Evolutionary conservation across 2,888 invertebrate species (phyloP).

Genomic region (Acanthococcus lagerstroemiae): DNA sequence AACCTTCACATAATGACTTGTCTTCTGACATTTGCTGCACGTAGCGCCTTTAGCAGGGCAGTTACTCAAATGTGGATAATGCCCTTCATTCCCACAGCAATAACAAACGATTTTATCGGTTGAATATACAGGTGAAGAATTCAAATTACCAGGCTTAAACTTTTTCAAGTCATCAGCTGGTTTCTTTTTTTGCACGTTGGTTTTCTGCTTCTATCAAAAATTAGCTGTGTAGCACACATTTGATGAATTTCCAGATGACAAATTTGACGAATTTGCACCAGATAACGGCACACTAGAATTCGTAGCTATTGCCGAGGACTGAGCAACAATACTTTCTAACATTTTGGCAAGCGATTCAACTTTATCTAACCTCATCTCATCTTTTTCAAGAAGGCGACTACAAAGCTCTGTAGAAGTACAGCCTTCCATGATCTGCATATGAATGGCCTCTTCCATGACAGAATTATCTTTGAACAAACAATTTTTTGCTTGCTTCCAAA

Average conservation of each 20-base stretch:
- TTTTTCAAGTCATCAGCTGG: too few species aligned
- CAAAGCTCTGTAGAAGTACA: not conserved
- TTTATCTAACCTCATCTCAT: not conserved
- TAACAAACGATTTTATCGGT: not conserved
- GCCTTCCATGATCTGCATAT: slow-evolving; percentile 1
- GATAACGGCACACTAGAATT: not conserved
- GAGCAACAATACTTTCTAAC: not conserved
- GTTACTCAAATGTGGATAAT: not conserved
- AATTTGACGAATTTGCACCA: too few species aligned
- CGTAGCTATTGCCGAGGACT: not conserved
- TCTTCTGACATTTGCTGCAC: not conserved
- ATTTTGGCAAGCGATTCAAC: not conserved
- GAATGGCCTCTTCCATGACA: not conserved
- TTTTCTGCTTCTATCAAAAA: not conserved
- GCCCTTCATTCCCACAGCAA: not conserved
- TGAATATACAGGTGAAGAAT: not conserved
- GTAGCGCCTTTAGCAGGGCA: not conserved
- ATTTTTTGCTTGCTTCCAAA: not conserved
- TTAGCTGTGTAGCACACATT: too few species aligned
- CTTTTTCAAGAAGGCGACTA: not conserved
- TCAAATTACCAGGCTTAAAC: too few species aligned
- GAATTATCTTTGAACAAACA: not conserved
- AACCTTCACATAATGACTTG: not conserved
- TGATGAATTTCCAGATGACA: too few species aligned
- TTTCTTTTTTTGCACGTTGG: too few species aligned